These are phyloP conservation scores for Aptenodytes forsteri DNA, from an alignment of 2,113 vertebrate genomes.

Conservation along the genomic window DNA sequence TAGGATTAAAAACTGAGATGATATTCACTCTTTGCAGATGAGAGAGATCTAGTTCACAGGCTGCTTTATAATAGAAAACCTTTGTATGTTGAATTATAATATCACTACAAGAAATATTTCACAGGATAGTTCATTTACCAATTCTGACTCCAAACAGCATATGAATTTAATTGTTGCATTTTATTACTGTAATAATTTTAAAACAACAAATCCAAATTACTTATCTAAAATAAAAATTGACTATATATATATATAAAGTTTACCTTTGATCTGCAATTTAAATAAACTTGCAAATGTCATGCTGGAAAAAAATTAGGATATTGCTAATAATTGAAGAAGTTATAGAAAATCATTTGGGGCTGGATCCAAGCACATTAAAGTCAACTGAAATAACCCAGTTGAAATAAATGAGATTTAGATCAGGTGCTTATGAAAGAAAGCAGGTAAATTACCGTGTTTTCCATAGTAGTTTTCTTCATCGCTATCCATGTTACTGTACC, in stretches of 20 bases:
- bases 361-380: background rate
- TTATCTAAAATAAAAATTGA: background rate
- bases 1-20: background rate
- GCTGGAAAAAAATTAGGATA: background rate
- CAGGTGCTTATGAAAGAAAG: background rate
- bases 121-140: background rate
- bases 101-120: background rate
- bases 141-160: background rate
- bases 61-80: background rate
- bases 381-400: background rate
- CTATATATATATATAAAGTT: background rate
- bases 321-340: background rate
- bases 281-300: background rate
- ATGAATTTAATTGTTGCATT: background rate
- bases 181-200: background rate
- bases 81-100: background rate
- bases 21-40: background rate
- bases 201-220: background rate
- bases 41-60: background rate
- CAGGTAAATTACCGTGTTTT: constrained; percentile 54
- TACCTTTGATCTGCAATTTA: background rate
- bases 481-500: constrained; percentile 1
- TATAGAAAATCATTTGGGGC: background rate
- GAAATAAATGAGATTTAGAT: background rate
- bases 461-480: constrained; percentile 54